Conservation (phyloP, 2,888 invertebrate species). For the Nezara viridula region DNA sequence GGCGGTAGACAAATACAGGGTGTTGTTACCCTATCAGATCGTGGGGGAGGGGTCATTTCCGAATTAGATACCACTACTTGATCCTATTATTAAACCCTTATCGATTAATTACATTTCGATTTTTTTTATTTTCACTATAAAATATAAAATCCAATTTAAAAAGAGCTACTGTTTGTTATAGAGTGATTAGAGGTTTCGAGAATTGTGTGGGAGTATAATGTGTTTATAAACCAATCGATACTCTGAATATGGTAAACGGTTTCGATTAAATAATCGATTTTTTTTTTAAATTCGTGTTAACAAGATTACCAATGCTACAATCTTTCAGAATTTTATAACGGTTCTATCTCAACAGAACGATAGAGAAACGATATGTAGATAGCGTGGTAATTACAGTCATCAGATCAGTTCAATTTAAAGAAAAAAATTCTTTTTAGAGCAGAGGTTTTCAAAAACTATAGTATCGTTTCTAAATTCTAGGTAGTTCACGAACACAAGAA, state of each 20-base stretch:
- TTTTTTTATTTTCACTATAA: background rate
- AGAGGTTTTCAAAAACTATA: no score
- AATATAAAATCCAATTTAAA: constrained; percentile 29
- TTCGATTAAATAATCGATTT: constrained; percentile 31
- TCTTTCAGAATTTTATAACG: no score
- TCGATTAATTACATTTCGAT: background rate
- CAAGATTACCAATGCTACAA: background rate
- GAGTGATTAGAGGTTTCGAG: background rate
- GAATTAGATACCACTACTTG: background rate
- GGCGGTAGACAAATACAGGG: background rate
- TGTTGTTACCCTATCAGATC: background rate
- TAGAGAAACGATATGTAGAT: no score
- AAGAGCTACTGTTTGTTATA: constrained; percentile 14
- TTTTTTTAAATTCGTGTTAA: background rate
- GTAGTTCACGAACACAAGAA: no score
- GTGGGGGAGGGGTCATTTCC: background rate
- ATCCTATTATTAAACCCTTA: background rate
- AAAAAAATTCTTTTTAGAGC: no score
- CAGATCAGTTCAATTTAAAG: no score
- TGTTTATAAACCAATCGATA: background rate
- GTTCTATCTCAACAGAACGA: no score
- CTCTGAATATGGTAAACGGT: background rate
- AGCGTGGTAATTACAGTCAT: no score
- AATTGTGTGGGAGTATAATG: background rate
- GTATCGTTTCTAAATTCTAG: no score